Percentiles rank a stretch among this genome's conserved stretches.
Conservation (phyloP, 2,797 vertebrate species). For the Sciurus carolinensis region DNA sequence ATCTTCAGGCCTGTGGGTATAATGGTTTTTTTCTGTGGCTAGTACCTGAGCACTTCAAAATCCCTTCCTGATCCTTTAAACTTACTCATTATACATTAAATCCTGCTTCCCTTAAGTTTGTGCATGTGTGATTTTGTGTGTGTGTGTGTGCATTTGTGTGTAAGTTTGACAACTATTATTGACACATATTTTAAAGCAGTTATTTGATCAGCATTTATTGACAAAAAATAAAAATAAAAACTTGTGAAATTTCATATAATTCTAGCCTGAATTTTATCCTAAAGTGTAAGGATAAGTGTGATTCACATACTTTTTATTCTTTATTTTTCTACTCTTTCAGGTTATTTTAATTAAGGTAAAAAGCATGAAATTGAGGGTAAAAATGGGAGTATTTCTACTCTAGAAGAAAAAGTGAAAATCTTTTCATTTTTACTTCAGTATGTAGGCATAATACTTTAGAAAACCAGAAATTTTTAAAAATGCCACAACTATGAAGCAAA, state of each 20-base stretch:
- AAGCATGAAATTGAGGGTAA: background rate
- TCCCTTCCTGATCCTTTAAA: background rate
- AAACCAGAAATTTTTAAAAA: background rate
- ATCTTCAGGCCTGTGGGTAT: accelerated
- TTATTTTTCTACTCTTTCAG: background rate
- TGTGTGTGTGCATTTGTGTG: background rate
- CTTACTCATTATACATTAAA: background rate
- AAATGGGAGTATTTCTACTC: background rate
- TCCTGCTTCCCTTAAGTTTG: background rate
- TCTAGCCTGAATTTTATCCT: background rate
- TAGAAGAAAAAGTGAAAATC: background rate
- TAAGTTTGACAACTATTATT: background rate
- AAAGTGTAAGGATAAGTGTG: background rate
- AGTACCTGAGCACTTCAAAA: background rate
- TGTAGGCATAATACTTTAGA: background rate
- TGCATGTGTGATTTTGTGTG: background rate
- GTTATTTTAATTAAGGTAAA: background rate
- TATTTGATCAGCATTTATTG: background rate
- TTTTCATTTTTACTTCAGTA: background rate
- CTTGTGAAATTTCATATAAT: background rate
- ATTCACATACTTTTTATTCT: background rate
- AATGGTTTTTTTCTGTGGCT: background rate
- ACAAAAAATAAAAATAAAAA: background rate
- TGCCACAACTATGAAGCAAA: background rate
- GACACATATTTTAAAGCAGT: background rate